Base-by-base conservation (phyloP, 1,140 invertebrate genomes). In the Lithobius niger region DNA sequence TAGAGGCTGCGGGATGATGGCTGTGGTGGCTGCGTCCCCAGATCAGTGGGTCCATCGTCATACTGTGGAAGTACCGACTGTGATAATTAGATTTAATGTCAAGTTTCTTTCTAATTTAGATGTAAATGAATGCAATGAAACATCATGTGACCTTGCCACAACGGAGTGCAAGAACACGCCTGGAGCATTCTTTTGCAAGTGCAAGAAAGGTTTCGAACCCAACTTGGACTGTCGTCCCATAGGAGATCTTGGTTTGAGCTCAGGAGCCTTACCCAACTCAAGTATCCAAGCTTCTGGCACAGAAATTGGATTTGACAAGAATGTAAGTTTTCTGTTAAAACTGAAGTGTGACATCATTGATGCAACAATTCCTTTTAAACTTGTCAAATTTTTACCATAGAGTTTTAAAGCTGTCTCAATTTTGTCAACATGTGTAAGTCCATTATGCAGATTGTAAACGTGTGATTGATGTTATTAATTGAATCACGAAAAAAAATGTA, bases 141-240 rank as follows among this genome's bases (percentile, higher is more conserved):
- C 64, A 61, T 87, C 90, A 67, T 94, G 90, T 72, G 92, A 93
- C 70, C 72, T 83, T 19, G 85, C 84, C 2, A 93, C 87, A 2
- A 94, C 92, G 0, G 83, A 90, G 69, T 97, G 93, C 69, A 81
- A 84, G 49, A 97, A 97, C 65, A 83, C 83, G 21, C 80, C 84
- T 31, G 93, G 93, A 48, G 87, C 89, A 22, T 96, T 95, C 72
- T 83, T 82, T 55, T 97, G 93, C 65, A 86, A 88, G 62, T 97
- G 93, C 63, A 78, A 82, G 60, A 65, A 79, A 59, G 89, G 90
- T 44, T 94, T 93, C 66, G 71, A 82, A 27, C 83, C 89, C 16
- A 91, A 84, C 54, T 79, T 89, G 63, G 89, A 95, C 66, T 95
- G 90, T 62, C 76, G 88, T 60, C 87, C 88, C 1, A 82, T 92